These are phyloP conservation scores for Tetragonula carbonaria DNA, from an alignment of 2,888 invertebrate genomes.

Conservation along the genomic window DNA sequence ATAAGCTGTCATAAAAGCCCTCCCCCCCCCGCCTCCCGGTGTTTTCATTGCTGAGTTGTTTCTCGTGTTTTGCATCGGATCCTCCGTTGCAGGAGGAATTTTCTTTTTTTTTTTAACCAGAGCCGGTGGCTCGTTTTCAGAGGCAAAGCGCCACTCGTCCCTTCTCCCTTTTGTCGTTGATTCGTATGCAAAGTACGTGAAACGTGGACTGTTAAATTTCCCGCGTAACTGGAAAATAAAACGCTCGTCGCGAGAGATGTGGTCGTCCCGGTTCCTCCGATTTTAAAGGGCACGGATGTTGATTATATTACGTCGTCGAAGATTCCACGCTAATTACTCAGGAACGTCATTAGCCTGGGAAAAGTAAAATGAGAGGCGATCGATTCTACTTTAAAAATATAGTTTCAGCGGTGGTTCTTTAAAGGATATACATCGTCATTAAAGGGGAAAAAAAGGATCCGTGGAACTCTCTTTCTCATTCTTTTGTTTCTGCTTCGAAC, in stretches of 20 bases:
- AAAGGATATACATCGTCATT: conserved; percentile 29
- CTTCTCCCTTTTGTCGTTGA: neutral
- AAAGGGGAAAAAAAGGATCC: conserved; percentile 15
- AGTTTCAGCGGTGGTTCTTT: conserved; percentile 22
- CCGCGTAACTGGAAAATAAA: neutral
- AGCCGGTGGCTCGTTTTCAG: conserved; percentile 7
- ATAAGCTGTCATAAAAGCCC: conserved; percentile 22
- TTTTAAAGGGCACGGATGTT: neutral
- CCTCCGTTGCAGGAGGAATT: conserved; percentile 16
- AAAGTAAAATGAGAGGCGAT: neutral
- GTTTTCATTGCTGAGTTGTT: conserved; percentile 35
- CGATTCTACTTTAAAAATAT: conserved; percentile 20
- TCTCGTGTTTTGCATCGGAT: conserved; percentile 28
- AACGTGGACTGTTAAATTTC: neutral
- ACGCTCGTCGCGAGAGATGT: too few species aligned
- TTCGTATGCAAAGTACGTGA: conserved; percentile 3
- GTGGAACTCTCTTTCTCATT: conserved; percentile 27
- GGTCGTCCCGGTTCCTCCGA: too few species aligned
- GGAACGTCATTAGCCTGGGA: neutral
- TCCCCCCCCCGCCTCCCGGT: neutral
- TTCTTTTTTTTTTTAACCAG: neutral
- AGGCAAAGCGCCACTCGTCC: neutral
- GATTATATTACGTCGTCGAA: neutral
- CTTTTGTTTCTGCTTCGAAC: conserved; percentile 41
- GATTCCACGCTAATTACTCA: conserved; percentile 2